These are phyloP conservation scores for Iselma pallidipennis DNA, from an alignment of 2,888 invertebrate species.

Conservation along the genomic window DNA sequence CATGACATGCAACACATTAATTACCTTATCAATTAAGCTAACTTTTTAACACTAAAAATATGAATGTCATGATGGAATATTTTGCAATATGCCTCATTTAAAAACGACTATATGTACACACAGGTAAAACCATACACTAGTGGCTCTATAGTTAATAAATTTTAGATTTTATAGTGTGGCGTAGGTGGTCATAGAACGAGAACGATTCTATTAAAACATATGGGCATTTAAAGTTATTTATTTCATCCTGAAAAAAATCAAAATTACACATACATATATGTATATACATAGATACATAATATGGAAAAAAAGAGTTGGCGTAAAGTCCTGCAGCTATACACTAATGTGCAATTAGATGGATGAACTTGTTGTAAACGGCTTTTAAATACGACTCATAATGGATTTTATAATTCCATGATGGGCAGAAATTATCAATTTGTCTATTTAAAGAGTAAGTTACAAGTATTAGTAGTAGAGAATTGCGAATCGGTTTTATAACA, in stretches of 20 bases:
- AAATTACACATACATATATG: too few species aligned
- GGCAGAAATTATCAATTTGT: too few species aligned
- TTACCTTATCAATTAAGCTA: slow-evolving; percentile 37
- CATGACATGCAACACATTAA: slow-evolving; percentile 31
- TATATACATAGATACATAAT: not conserved
- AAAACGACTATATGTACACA: slow-evolving; percentile 10
- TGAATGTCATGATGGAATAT: slow-evolving; percentile 31
- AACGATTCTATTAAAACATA: slow-evolving; percentile 15
- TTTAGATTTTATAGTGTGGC: slow-evolving; percentile 11
- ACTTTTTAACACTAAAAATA: slow-evolving; percentile 29
- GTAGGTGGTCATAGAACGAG: slow-evolving; percentile 17
- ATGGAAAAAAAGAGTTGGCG: too few species aligned
- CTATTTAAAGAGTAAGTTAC: too few species aligned
- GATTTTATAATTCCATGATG: not conserved
- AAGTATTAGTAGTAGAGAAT: too few species aligned
- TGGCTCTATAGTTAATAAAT: slow-evolving; percentile 15
- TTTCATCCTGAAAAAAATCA: too few species aligned
- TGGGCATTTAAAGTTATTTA: slow-evolving; percentile 2
- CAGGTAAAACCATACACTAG: not conserved
- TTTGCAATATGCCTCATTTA: slow-evolving; percentile 34
- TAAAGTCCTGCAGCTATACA: not conserved
- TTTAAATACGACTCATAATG: not conserved
- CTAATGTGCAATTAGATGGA: slow-evolving; percentile 3
- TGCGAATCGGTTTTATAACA: too few species aligned
- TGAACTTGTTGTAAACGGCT: not conserved